Evolutionary conservation across 2,797 vertebrate species (phyloP), one percentile per base, ranked within the genome.

Genomic region (Anomalospiza imberbis): DNA sequence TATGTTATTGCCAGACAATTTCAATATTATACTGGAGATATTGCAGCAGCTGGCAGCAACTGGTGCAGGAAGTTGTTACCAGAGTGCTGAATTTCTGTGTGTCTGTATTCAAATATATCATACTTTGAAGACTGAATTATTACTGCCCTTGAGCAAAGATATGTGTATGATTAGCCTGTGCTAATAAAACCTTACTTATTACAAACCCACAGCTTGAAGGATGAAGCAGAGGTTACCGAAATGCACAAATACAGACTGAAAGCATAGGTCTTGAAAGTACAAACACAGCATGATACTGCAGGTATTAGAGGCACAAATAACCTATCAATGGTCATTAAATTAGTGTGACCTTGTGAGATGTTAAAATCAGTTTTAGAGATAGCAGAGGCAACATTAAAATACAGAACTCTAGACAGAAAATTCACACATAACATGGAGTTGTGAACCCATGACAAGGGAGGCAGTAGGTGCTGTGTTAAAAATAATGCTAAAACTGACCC

Each of bases 171-270:
- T 93, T 91, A 90, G 19, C 34, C 47, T 74, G 50, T 82, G 67
- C 66, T 95, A 94, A 95, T 95, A 86, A 94, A 92, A 40, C 54
- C 47, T 81, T 40, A 75, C 62, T 89, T 94, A 92, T 95, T 89
- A 87, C 62, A 55, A 72, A 85, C 44, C 50, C 29, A 50, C 87
- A 96, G 84, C 94, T 53, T 89, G 91, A 86, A 84, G 83, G 86
- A 71, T 84, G 66, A 38, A 45, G 38, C 73, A 75, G 58, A 91
- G 53, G 54, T 63, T 78, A 32, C 42, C 2, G 7, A 92, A 91
- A 77, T 65, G 50, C 7, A 3, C 61, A 88, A 73, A 65, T 19
- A 48, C 34, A 10, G 25, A 78, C 53, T 34, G 55, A 88, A 72
- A 71, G 38, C 14, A 8, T 8, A 25, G 81, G 70, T 75, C 81